phyloP scores from a whole-genome alignment of 2,888 invertebrate species.

The Conops quadrifasciatus region DNA sequence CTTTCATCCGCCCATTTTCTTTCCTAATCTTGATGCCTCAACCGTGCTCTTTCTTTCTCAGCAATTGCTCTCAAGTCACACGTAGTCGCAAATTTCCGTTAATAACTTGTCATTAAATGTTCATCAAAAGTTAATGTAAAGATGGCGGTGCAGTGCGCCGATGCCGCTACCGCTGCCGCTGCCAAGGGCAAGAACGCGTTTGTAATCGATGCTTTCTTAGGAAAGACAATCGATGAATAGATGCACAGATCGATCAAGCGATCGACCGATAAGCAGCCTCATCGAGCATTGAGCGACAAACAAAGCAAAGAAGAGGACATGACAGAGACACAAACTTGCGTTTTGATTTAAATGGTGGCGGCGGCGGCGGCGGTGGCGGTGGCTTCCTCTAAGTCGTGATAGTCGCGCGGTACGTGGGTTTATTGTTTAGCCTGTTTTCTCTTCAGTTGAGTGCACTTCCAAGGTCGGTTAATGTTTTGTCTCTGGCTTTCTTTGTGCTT shows the following conservation, averaged over 20 bases:
- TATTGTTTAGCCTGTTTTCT: too few relatives aligned
- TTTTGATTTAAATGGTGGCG: too few relatives aligned
- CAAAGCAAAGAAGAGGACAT: not conserved
- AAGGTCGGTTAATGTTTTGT: too few relatives aligned
- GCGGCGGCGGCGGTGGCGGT: not conserved
- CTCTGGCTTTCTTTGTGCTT: too few relatives aligned
- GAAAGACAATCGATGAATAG: not conserved
- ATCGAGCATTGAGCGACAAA: not conserved
- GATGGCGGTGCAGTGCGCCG: not conserved
- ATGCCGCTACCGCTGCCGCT: not conserved
- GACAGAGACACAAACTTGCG: too few relatives aligned
- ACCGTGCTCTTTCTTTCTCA: not conserved
- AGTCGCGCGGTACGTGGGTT: not conserved
- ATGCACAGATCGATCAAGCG: not conserved
- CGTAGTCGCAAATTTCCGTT: conserved; percentile 39
- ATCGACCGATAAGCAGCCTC: not conserved
- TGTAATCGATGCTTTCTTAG: not conserved
- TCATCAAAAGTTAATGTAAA: conserved; percentile 57
- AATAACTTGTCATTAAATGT: conserved; percentile 59
- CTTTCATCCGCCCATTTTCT: not conserved
- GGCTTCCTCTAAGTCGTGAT: not conserved
- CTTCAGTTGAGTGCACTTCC: too few relatives aligned
- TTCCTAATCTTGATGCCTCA: too few relatives aligned
- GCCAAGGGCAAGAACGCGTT: not conserved
- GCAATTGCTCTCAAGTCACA: not conserved